These are phyloP conservation scores for Geococcyx californianus DNA, from an alignment of 2,113 vertebrate species.

Conservation along the genomic window DNA sequence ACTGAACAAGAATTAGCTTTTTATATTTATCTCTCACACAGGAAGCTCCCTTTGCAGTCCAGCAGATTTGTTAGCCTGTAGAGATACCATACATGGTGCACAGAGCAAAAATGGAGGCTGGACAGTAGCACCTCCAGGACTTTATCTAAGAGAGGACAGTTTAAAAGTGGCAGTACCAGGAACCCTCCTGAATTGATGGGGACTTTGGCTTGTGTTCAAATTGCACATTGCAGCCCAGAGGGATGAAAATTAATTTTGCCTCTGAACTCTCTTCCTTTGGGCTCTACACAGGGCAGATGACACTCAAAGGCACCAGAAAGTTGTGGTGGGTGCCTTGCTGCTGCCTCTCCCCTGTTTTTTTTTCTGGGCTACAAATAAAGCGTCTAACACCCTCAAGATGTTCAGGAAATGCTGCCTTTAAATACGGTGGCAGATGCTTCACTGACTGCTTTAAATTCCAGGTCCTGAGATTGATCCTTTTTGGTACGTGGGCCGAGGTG, in stretches of 20 bases:
- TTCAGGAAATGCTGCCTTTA: background rate
- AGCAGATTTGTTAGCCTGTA: background rate
- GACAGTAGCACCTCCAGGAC: background rate
- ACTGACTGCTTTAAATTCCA: constrained; percentile 54
- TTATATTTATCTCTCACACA: background rate
- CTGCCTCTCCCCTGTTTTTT: background rate
- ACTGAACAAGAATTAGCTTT: background rate
- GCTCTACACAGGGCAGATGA: background rate
- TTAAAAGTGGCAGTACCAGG: background rate
- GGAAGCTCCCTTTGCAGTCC: background rate
- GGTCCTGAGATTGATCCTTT: constrained; percentile 91
- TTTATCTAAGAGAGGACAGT: background rate
- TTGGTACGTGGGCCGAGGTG: constrained; percentile 89
- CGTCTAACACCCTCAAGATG: background rate
- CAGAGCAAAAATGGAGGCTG: background rate
- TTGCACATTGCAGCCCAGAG: background rate
- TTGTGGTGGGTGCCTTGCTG: background rate
- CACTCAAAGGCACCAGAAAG: background rate
- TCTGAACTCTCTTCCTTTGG: background rate
- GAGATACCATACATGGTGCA: background rate
- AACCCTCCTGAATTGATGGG: background rate
- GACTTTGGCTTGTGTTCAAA: background rate
- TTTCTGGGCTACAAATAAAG: background rate
- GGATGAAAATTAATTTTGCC: background rate
- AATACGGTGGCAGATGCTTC: background rate